Evolutionary conservation across 2,797 vertebrate species (phyloP).

Genomic region (Anomalospiza imberbis): DNA sequence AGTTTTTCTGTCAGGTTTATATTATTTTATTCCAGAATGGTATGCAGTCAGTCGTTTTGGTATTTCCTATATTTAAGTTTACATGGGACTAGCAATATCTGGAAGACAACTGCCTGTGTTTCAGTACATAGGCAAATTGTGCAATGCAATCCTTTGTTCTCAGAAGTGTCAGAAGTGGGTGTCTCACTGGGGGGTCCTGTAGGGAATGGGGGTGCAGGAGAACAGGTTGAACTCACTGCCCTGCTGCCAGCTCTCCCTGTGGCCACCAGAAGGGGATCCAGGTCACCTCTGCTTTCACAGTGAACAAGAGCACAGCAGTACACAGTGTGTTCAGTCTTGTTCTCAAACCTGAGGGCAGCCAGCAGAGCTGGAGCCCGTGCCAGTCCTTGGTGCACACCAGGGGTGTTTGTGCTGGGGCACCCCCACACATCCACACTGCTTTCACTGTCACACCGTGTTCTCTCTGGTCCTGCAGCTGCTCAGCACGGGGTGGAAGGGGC

Average conservation of each 20-base stretch:
- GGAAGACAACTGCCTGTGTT: background rate
- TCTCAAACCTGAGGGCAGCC: background rate
- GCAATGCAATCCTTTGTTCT: background rate
- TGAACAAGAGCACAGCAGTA: background rate
- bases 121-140: background rate
- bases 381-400: background rate
- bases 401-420: background rate
- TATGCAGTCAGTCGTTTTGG: background rate
- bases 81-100: background rate
- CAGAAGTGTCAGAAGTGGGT: background rate
- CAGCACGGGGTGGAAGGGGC: background rate
- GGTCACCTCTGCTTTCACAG: background rate
- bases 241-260: background rate
- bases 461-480: background rate
- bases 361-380: background rate
- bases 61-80: background rate
- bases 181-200: accelerated
- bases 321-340: accelerated
- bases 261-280: background rate
- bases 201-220: background rate
- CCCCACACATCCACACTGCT: background rate
- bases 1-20: background rate
- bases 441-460: accelerated
- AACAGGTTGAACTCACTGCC: background rate
- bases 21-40: background rate